Conservation (phyloP, 2,888 invertebrate species). For the Polyploca ridens region DNA sequence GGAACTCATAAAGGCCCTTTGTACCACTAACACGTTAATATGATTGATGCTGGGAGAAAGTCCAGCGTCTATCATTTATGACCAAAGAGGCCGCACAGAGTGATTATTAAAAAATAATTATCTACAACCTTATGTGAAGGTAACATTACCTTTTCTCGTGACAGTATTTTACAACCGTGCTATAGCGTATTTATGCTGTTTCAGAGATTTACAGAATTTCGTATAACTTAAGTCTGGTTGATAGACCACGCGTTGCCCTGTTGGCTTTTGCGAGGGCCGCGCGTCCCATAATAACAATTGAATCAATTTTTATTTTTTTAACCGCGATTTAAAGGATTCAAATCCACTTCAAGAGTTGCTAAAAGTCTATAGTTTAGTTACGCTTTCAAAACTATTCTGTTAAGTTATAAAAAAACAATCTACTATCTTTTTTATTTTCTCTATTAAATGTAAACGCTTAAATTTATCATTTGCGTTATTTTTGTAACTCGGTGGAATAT, state of each 20-base stretch:
- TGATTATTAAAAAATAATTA: constrained; percentile 7
- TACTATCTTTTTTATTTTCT: no score
- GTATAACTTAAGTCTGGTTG: no score
- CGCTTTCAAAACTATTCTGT: no score
- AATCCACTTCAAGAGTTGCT: no score
- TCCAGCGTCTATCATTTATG: constrained; percentile 37
- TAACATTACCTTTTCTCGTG: not conserved
- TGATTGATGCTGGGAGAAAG: constrained; percentile 50
- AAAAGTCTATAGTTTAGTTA: no score
- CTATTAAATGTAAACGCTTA: not conserved
- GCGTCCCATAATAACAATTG: no score
- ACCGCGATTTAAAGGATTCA: no score
- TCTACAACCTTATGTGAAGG: not conserved
- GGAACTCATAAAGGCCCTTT: constrained; percentile 35
- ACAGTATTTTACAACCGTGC: not conserved
- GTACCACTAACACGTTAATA: constrained; percentile 26
- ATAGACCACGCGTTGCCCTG: no score
- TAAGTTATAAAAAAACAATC: no score
- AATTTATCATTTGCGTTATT: constrained; percentile 43
- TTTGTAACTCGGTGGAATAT: constrained; percentile 44
- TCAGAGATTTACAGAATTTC: not conserved
- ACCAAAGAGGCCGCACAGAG: constrained; percentile 24
- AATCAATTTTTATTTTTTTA: no score
- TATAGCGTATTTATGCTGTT: not conserved
- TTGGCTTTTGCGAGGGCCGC: no score